Evolutionary conservation across 1,140 invertebrate species (phyloP).

Genomic region (Anoplophora glabripennis): DNA sequence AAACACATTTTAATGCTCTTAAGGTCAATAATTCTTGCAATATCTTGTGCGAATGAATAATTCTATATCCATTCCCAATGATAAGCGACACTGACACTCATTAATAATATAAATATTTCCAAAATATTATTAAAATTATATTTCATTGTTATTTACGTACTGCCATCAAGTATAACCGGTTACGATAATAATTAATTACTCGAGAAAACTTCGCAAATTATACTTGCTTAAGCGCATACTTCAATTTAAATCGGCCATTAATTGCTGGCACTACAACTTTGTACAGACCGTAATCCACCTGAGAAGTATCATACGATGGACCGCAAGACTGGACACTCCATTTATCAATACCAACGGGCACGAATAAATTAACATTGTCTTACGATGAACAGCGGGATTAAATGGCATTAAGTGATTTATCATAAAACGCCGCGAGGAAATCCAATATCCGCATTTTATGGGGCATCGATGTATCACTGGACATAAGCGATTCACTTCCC

Average conservation of each 20-base stretch:
- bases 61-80: too few species aligned
- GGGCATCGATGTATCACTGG: conserved; percentile 17
- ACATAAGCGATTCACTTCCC: too few species aligned
- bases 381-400: conserved; percentile 36
- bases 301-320: conserved; percentile 21
- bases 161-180: too few species aligned
- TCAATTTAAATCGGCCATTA: conserved; percentile 18
- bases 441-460: conserved; percentile 41
- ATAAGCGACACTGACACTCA: too few species aligned
- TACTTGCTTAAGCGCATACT: neutral
- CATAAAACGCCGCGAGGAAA: conserved; percentile 38
- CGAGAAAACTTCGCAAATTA: too few species aligned
- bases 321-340: conserved; percentile 34
- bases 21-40: too few species aligned
- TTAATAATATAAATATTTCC: too few species aligned
- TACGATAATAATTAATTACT: too few species aligned
- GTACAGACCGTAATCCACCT: conserved; percentile 29
- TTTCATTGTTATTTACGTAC: too few species aligned
- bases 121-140: too few species aligned
- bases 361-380: conserved; percentile 45
- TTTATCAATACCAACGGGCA: conserved; percentile 40
- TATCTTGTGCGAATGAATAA: too few species aligned
- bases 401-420: conserved; percentile 43
- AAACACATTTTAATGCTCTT: too few species aligned
- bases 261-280: neutral